Conservation (phyloP, 1,140 invertebrate genomes). For the Pomacea maculata region DNA sequence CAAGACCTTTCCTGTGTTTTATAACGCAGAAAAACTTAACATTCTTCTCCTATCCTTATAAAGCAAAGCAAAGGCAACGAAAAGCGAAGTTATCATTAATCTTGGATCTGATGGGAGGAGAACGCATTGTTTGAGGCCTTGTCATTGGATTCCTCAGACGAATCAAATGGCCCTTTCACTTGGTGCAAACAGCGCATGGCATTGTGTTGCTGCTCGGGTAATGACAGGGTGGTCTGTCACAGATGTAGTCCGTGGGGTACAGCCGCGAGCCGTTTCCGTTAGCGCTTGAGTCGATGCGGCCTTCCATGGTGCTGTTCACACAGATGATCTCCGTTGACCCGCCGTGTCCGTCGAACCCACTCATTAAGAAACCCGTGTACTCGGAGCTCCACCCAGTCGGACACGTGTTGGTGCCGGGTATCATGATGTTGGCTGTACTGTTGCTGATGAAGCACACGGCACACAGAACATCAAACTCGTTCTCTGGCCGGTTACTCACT, state of each 20-base stretch:
- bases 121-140: neutral
- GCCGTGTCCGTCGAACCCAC: slow-evolving; percentile 18
- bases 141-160: neutral
- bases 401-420: slow-evolving; percentile 41
- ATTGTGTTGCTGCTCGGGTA: slow-evolving; percentile 20
- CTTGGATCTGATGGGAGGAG: neutral
- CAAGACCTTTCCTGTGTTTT: no score
- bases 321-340: slow-evolving; percentile 33
- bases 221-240: slow-evolving; percentile 32
- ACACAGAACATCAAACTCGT: slow-evolving; percentile 2
- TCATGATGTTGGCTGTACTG: slow-evolving; percentile 31
- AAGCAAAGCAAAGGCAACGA: neutral
- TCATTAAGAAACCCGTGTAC: slow-evolving; percentile 37
- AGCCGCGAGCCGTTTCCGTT: slow-evolving; percentile 34
- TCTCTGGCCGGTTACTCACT: neutral
- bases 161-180: neutral
- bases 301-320: slow-evolving; percentile 38
- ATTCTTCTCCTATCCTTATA: neutral
- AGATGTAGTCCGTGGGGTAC: slow-evolving; percentile 27
- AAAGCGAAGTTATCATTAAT: neutral
- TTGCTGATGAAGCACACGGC: neutral
- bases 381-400: slow-evolving; percentile 38
- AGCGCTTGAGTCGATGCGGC: slow-evolving; percentile 1
- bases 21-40: no score
- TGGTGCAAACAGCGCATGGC: slow-evolving; percentile 28